phyloP scores from a whole-genome alignment of 2,797 vertebrate species.

The Cyprinella venusta region DNA sequence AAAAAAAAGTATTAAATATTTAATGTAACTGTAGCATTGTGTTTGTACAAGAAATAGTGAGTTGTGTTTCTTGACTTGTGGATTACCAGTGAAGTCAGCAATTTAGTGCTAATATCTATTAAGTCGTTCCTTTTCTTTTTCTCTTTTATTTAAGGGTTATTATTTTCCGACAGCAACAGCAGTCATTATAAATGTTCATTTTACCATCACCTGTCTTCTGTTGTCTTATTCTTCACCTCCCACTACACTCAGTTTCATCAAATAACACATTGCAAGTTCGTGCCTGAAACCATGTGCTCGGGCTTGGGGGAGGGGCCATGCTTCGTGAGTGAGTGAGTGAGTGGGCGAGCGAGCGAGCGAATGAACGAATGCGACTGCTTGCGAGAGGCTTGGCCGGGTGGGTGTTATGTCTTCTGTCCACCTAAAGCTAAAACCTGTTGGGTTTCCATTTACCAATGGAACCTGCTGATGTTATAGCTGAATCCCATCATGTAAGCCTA shows the following conservation, averaged over 20 bases:
- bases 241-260: conserved; percentile 87
- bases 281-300: conserved; percentile 74
- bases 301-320: conserved; percentile 63
- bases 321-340: conserved; percentile 47
- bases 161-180: conserved; percentile 86
- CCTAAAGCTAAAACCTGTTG: conserved; percentile 82
- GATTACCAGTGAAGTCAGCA: conserved; percentile 89
- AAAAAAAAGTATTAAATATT: conserved; percentile 88
- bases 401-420: conserved; percentile 82
- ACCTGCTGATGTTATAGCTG: conserved; percentile 84
- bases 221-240: conserved; percentile 93
- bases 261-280: conserved; percentile 87
- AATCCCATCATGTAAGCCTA: conserved; percentile 85
- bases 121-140: conserved; percentile 88
- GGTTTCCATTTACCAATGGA: conserved; percentile 84
- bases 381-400: conserved; percentile 69
- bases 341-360: not conserved
- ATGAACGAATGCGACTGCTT: conserved; percentile 55
- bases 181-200: conserved; percentile 98
- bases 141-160: conserved; percentile 78
- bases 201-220: conserved; percentile 97
- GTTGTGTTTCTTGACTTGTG: conserved; percentile 95
- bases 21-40: conserved; percentile 90
- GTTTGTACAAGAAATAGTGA: conserved; percentile 88
- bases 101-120: conserved; percentile 91